phyloP scores from a whole-genome alignment of 2,888 invertebrate species.

The Pelosia muscerda region DNA sequence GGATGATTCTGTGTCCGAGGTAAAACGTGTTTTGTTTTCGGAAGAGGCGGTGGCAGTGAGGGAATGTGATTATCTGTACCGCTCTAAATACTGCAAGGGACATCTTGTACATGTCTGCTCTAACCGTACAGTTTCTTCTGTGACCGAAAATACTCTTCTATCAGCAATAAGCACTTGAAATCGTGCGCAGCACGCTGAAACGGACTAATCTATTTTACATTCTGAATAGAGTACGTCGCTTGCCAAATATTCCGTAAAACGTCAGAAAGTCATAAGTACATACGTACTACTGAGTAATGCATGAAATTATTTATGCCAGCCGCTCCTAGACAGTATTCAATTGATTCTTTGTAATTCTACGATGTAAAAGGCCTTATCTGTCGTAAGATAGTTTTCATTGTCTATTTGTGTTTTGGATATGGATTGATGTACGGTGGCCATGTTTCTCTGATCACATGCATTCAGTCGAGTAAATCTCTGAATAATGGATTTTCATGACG shows the following conservation, averaged over 20 bases:
- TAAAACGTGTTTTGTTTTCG: constrained; percentile 89
- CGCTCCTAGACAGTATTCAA: constrained; percentile 76
- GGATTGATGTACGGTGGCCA: constrained; percentile 81
- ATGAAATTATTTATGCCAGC: constrained; percentile 83
- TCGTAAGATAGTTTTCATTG: constrained; percentile 75
- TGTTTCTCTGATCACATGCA: constrained; percentile 85
- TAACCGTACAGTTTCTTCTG: constrained; percentile 74
- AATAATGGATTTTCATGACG: constrained; percentile 70
- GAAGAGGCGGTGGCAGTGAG: constrained; percentile 84
- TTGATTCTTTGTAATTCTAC: constrained; percentile 77
- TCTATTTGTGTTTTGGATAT: constrained; percentile 81
- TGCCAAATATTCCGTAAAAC: constrained; percentile 87
- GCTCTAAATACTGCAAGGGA: constrained; percentile 89
- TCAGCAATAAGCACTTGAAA: constrained; percentile 61
- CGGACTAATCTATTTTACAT: constrained; percentile 73
- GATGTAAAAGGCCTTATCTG: constrained; percentile 63
- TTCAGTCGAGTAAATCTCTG: constrained; percentile 71
- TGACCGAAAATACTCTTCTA: constrained; percentile 64
- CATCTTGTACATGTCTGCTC: constrained; percentile 88
- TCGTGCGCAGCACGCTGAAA: constrained; percentile 72
- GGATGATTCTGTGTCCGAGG: constrained; percentile 98
- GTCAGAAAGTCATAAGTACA: constrained; percentile 86
- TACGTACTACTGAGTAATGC: constrained; percentile 84
- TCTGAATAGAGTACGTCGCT: constrained; percentile 81
- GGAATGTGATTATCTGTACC: constrained; percentile 86